Evolutionary conservation across 2,113 vertebrate genomes (phyloP).

Genomic region (Gallinago media): DNA sequence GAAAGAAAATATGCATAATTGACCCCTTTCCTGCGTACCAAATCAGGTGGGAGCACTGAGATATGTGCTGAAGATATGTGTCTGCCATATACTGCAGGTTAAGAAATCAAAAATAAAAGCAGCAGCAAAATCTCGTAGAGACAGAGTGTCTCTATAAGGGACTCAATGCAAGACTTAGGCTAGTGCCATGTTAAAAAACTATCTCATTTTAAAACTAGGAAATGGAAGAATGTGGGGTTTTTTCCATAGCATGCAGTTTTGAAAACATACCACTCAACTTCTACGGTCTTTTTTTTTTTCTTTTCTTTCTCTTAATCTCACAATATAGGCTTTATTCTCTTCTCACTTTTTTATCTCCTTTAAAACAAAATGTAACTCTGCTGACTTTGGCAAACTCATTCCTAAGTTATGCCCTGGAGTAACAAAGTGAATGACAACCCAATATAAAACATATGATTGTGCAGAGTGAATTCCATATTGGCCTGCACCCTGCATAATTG

Average conservation of each 20-base stretch:
- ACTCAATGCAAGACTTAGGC: not conserved
- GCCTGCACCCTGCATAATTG: not conserved
- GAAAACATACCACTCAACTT: not conserved
- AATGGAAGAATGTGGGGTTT: not conserved
- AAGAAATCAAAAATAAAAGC: not conserved
- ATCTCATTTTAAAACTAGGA: not conserved
- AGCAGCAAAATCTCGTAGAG: not conserved
- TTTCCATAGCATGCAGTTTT: not conserved
- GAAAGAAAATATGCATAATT: not conserved
- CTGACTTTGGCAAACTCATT: not conserved
- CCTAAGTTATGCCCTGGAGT: not conserved
- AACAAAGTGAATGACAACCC: not conserved
- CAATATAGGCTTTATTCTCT: not conserved
- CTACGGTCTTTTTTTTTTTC: not conserved
- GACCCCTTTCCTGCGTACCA: not conserved
- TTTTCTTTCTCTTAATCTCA: not conserved
- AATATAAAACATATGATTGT: constrained; percentile 7
- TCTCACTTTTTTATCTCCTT: not conserved
- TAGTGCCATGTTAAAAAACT: not conserved
- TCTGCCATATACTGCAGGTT: not conserved
- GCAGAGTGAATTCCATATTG: constrained; percentile 9
- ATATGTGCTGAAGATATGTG: not conserved
- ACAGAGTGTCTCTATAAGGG: too few species aligned
- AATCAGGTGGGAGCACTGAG: not conserved
- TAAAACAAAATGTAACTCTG: not conserved